Evolutionary conservation across 2,888 invertebrate species (phyloP).

Genomic region (Rhogogaster chlorosoma): DNA sequence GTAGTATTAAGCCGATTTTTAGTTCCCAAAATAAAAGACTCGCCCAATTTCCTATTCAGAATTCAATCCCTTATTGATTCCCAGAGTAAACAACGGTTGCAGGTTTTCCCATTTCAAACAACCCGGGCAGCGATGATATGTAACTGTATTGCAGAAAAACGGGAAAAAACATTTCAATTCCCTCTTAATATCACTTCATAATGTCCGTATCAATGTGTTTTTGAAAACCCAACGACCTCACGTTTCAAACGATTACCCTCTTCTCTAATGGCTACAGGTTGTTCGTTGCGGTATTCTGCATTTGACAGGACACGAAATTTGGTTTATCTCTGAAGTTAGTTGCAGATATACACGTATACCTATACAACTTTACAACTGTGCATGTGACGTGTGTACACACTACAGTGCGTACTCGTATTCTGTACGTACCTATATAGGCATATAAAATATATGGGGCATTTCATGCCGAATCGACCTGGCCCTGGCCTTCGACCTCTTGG

Average conservation of each 20-base stretch:
- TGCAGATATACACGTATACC: constrained; percentile 38
- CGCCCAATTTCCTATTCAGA: background rate
- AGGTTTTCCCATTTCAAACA: background rate
- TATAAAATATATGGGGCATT: too few species aligned
- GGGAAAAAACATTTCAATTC: background rate
- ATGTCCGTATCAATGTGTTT: constrained; percentile 10
- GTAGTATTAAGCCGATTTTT: background rate
- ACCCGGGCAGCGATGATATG: background rate
- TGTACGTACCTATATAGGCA: background rate
- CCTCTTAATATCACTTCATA: constrained; percentile 6
- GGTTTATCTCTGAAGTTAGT: constrained; percentile 51
- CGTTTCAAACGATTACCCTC: background rate
- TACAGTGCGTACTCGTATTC: background rate
- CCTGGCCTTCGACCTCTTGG: too few species aligned
- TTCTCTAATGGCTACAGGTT: constrained; percentile 1
- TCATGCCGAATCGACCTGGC: too few species aligned
- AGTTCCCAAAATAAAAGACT: background rate
- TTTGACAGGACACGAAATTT: constrained; percentile 31
- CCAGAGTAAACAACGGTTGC: background rate
- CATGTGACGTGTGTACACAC: constrained; percentile 48
- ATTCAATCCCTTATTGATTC: background rate
- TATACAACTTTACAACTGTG: constrained; percentile 46
- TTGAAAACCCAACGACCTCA: background rate
- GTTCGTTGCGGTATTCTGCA: constrained; percentile 28
- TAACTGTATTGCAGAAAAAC: background rate